phyloP scores from a whole-genome alignment of 1,140 invertebrate genomes.

The Dreissena polymorpha region DNA sequence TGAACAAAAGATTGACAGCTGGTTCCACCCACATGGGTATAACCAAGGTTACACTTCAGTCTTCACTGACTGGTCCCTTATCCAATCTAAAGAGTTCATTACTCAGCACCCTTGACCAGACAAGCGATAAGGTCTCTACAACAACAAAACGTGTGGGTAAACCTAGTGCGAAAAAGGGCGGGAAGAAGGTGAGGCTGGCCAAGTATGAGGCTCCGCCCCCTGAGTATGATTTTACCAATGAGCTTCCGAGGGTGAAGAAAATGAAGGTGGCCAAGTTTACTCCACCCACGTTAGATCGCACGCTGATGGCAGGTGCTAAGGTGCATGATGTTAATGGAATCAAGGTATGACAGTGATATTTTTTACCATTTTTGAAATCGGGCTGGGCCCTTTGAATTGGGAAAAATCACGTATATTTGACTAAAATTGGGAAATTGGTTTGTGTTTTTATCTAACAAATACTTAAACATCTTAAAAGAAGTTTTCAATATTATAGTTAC shows the following conservation, averaged over 20 bases:
- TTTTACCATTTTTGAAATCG: neutral
- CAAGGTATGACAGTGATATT: slow-evolving; percentile 60
- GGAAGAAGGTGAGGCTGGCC: slow-evolving; percentile 13
- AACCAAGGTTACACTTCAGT: no score
- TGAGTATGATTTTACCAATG: slow-evolving; percentile 52
- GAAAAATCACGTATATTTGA: neutral
- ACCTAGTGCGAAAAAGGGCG: no score
- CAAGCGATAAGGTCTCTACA: no score
- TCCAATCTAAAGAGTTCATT: no score
- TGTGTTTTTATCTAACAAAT: neutral
- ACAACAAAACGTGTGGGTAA: no score
- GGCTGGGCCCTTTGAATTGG: no score
- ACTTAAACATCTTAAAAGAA: no score
- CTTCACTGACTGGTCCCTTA: no score
- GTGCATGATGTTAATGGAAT: slow-evolving; percentile 68
- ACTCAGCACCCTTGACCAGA: no score
- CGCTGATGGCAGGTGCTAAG: slow-evolving; percentile 48
- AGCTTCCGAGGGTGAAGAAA: slow-evolving; percentile 25
- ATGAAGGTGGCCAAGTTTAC: slow-evolving; percentile 58
- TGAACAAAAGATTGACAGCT: no score
- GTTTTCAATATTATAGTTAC: no score
- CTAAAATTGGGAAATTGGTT: neutral
- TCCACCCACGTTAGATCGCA: slow-evolving; percentile 58
- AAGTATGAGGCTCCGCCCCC: slow-evolving; percentile 49
- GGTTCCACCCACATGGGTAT: no score